A percentile compares a stretch with the other conserved stretches of the same genome.
phyloP scores from a whole-genome alignment of 2,113 vertebrate genomes.

The Crotalus helleri region DNA sequence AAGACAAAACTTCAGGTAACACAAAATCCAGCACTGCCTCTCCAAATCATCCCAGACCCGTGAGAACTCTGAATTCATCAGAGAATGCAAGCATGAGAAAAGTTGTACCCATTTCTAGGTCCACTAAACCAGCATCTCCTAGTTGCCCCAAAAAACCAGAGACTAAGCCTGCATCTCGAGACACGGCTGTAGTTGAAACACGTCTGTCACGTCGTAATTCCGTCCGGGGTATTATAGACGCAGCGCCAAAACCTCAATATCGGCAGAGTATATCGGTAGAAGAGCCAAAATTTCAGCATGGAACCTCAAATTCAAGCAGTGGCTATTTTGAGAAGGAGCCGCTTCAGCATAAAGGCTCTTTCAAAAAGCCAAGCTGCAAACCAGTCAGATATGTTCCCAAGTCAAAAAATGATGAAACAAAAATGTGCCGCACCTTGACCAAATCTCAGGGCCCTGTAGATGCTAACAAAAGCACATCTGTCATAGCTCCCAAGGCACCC shows the following conservation, averaged over 20 bases:
- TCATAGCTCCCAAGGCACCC: conserved; percentile 50
- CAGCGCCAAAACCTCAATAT: conserved; percentile 65
- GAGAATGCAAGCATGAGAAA: conserved; percentile 88
- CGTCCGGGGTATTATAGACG: conserved; percentile 73
- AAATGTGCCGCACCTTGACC: conserved; percentile 81
- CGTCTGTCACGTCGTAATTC: conserved; percentile 73
- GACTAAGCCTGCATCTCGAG: conserved; percentile 55
- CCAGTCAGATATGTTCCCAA: conserved; percentile 80
- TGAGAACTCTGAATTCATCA: conserved; percentile 76
- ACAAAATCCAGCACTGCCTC: conserved; percentile 48
- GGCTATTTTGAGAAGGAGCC: conserved; percentile 72
- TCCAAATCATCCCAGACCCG: conserved; percentile 57
- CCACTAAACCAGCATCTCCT: conserved; percentile 52
- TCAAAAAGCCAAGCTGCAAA: conserved; percentile 84
- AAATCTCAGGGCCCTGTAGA: conserved; percentile 70
- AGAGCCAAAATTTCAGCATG: conserved; percentile 73
- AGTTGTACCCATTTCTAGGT: conserved; percentile 85
- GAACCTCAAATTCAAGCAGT: conserved; percentile 48
- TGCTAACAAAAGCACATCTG: conserved; percentile 56
- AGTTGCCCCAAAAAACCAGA: conserved; percentile 70
- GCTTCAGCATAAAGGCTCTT: conserved; percentile 58
- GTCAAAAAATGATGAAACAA: conserved; percentile 77
- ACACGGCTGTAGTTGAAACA: conserved; percentile 52
- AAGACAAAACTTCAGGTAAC: conserved; percentile 53
- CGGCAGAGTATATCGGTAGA: conserved; percentile 78